phyloP scores from a whole-genome alignment of 92 coral and sea anemone species.

The Epizoanthus fatuus region DNA sequence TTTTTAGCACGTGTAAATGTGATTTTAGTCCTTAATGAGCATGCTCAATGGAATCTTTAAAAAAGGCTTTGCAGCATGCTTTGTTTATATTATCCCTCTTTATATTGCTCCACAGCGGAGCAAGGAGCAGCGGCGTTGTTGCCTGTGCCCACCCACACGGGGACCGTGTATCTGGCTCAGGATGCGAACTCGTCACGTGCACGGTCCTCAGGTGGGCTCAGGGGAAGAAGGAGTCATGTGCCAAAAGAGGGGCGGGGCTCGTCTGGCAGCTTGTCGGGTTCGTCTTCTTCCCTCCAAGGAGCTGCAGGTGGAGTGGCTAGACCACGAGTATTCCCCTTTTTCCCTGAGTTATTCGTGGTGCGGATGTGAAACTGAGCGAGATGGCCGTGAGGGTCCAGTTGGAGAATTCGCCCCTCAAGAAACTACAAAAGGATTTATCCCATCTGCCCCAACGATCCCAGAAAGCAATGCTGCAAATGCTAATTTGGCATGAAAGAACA shows the following conservation, averaged over 20 bases:
- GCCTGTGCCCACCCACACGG: neutral
- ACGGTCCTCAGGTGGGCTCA: neutral
- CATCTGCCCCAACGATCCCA: no score
- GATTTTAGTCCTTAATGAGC: no score
- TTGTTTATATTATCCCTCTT: neutral
- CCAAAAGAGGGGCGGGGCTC: neutral
- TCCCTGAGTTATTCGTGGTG: no score
- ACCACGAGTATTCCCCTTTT: neutral
- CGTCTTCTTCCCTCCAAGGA: constrained; percentile 25
- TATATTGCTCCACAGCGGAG: neutral
- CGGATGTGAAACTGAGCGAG: no score
- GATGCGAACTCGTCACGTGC: neutral
- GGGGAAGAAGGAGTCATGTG: neutral
- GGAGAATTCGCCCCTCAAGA: no score
- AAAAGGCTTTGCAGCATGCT: neutral
- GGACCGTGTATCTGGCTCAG: neutral
- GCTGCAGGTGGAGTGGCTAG: neutral
- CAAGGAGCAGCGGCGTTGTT: neutral
- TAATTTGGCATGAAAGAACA: no score
- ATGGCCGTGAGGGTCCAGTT: no score
- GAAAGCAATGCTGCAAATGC: no score
- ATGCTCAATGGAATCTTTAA: no score
- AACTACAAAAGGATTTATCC: no score
- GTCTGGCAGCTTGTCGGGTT: constrained; percentile 4
- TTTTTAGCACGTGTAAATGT: no score